phyloP scores from a whole-genome alignment of 2,113 vertebrate species.

The Cygnus buccinator region DNA sequence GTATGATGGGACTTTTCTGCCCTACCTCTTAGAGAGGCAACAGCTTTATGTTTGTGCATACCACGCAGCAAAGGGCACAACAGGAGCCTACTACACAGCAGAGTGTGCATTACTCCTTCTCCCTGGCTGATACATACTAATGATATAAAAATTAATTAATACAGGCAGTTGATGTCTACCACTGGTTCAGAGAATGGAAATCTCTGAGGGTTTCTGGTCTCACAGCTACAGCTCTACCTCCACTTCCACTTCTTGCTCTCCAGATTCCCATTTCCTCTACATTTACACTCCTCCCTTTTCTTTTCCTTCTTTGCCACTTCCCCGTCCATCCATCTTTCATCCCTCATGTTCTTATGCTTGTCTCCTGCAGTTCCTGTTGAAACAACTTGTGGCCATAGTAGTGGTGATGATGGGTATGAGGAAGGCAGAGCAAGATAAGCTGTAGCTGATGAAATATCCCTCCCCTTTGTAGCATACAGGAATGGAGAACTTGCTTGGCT shows the following conservation, averaged over 20 bases:
- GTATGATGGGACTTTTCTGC: neutral
- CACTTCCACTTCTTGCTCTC: neutral
- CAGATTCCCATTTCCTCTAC: fast-evolving
- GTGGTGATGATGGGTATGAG: neutral
- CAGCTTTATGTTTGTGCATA: neutral
- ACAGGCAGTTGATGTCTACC: neutral
- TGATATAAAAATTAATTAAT: neutral
- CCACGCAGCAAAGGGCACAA: neutral
- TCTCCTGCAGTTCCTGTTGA: neutral
- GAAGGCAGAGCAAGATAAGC: neutral
- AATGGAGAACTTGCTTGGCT: neutral
- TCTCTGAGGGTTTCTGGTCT: neutral
- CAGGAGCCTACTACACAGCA: fast-evolving
- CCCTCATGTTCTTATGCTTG: neutral
- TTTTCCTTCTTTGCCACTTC: neutral
- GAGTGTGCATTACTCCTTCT: neutral
- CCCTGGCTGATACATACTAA: neutral
- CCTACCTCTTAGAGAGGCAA: conserved; percentile 20
- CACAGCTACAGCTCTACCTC: neutral
- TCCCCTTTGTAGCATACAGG: neutral
- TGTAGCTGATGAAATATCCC: conserved; percentile 20
- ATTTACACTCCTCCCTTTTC: neutral
- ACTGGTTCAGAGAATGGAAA: neutral
- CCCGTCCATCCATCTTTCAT: neutral
- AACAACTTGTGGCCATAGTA: neutral